Percentiles rank a stretch among this genome's conserved stretches.
Conservation (phyloP, 2,797 vertebrate species). For the Danio albolineatus region DNA sequence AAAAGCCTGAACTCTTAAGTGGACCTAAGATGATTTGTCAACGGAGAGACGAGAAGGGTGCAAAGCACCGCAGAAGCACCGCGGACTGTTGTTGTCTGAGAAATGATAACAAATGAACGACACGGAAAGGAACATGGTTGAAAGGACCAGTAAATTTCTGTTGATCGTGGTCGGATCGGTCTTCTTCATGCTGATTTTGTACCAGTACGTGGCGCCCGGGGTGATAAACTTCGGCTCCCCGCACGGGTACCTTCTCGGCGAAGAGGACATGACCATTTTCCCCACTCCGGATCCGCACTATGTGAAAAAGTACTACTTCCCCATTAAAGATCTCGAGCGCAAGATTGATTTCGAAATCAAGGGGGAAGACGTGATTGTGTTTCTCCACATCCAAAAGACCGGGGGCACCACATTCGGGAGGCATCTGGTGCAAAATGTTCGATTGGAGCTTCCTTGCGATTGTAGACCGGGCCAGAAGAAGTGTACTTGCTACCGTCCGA, state of each 20-base stretch:
- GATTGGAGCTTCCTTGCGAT: conserved; percentile 88
- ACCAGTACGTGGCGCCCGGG: conserved; percentile 90
- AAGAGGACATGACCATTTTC: conserved; percentile 85
- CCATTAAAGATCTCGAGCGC: conserved; percentile 84
- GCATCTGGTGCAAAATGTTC: conserved; percentile 89
- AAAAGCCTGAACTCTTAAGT: conserved; percentile 14
- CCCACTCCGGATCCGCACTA: conserved; percentile 90
- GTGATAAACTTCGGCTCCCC: conserved; percentile 84
- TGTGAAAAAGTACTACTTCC: conserved; percentile 89
- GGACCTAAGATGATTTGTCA: conserved; percentile 26
- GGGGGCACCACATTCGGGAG: conserved; percentile 89
- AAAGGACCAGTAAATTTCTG: conserved; percentile 89
- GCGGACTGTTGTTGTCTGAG: conserved; percentile 68
- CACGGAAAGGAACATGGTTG: conserved; percentile 89
- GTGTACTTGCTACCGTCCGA: conserved; percentile 90
- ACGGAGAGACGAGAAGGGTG: conserved; percentile 50
- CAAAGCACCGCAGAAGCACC: conserved; percentile 27
- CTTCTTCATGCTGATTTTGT: conserved; percentile 89
- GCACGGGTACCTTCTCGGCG: conserved; percentile 72
- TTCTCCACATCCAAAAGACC: conserved; percentile 90
- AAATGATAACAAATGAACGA: conserved; percentile 89
- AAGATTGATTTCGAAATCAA: conserved; percentile 88
- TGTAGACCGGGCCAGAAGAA: conserved; percentile 90
- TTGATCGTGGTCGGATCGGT: conserved; percentile 86
- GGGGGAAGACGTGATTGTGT: conserved; percentile 90